Evolutionary conservation across 1,140 invertebrate species (phyloP), one percentile per base, ranked within the genome.

Genomic region (Drosophila sechellia): DNA sequence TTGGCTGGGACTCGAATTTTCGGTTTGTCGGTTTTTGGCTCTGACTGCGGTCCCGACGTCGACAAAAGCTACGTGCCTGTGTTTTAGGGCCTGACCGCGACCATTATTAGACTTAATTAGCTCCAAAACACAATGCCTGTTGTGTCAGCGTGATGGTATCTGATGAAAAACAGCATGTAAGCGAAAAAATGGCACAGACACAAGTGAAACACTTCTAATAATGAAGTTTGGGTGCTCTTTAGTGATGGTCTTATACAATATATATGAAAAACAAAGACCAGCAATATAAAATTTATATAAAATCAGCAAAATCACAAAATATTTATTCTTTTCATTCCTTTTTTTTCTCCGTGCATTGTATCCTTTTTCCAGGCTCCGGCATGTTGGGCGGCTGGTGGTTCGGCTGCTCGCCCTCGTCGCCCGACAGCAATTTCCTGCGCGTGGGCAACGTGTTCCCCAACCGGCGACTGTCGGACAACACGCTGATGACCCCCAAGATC

Each of bases 381-480:
- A 94, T 95, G 83, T 92, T 96, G 68, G 95, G 95, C 37, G 94
- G 94, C 59, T 96, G 96, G 95, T 96, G 94, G 94, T 95, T 95
- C 73, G 94, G 94, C 60, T 94, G 93, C 71, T 95, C 95, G 1
- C 95, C 96, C 0, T 96, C 96, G 20, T 95, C 96, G 31, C 96
- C 96, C 20, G 97, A 98, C 89, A 96, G 95, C 87, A 97, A 98
- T 93, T 97, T 97, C 93, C 93, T 98, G 83, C 94, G 96, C 43
- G 97, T 98, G 3, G 94, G 95, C 40, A 97, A 95, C 83, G 92
- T 92, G 73, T 96, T 97, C 90, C 95, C 96, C 17, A 97, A 95
- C 90, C 95, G 97, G 49, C 95, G 97, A 37, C 94, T 98, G 22
- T 98, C 97, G 4, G 97, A 98, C 93, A 98, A 98, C 92, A 97